Evolutionary conservation across 2,888 invertebrate species (phyloP).

Genomic region (Drosophila subsilvestris): DNA sequence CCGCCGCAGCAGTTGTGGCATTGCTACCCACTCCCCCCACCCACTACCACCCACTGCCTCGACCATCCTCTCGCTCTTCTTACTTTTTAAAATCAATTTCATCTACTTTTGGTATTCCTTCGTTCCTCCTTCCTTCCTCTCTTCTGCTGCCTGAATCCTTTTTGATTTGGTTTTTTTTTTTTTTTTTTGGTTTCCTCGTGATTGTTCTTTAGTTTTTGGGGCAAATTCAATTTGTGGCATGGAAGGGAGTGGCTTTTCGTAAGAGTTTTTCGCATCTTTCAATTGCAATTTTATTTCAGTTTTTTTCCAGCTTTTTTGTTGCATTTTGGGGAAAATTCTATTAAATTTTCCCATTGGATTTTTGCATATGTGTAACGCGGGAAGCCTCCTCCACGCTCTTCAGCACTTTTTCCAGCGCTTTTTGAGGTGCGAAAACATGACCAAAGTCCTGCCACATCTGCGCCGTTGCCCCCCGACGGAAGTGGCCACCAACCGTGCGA

Average conservation of each 20-base stretch:
- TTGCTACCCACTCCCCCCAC: conserved; percentile 4
- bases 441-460: conserved; percentile 31
- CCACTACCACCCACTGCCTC: conserved; percentile 3
- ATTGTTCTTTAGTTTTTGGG: conserved; percentile 73
- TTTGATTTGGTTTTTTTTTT: conserved; percentile 8
- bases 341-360: conserved; percentile 40
- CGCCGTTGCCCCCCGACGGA: conserved; percentile 50
- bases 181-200: conserved; percentile 24
- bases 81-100: conserved; percentile 78
- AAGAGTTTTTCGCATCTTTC: conserved; percentile 47
- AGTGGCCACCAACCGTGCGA: conserved; percentile 58
- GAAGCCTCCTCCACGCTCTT: background rate
- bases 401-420: conserved; percentile 6
- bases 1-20: conserved; percentile 62
- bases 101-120: conserved; percentile 64
- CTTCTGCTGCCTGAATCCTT: background rate
- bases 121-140: background rate
- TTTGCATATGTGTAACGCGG: conserved; percentile 33
- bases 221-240: conserved; percentile 74
- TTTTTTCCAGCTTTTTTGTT: conserved; percentile 57
- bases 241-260: conserved; percentile 47
- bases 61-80: conserved; percentile 12
- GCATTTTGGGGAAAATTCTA: conserved; percentile 30
- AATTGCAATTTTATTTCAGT: conserved; percentile 57
- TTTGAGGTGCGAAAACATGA: conserved; percentile 67